phyloP scores from a whole-genome alignment of 2,888 invertebrate species.

The Eumerus sabulonum region DNA sequence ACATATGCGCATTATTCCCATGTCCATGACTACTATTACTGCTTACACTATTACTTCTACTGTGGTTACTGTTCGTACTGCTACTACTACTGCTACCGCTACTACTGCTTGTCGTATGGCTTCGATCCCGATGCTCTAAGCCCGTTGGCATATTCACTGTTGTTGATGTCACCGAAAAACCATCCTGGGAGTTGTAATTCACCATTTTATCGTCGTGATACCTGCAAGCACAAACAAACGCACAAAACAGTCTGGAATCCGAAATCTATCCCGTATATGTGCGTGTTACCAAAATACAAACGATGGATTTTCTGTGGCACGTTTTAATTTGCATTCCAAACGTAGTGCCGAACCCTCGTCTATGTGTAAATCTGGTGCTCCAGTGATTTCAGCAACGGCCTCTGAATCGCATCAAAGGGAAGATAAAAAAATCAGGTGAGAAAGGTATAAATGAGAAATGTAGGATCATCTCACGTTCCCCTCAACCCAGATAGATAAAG shows the following conservation, averaged over 20 bases:
- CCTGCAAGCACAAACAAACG: slow-evolving; percentile 78
- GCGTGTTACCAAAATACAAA: slow-evolving; percentile 78
- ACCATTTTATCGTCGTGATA: slow-evolving; percentile 92
- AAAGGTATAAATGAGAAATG: slow-evolving; percentile 51
- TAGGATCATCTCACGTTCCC: background rate
- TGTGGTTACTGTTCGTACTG: slow-evolving; percentile 56
- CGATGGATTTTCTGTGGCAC: slow-evolving; percentile 78
- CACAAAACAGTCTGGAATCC: no score
- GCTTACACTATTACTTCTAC: slow-evolving; percentile 67
- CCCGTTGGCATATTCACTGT: slow-evolving; percentile 71
- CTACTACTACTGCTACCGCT: slow-evolving; percentile 77
- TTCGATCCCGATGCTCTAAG: slow-evolving; percentile 64
- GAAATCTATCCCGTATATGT: background rate
- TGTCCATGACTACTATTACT: slow-evolving; percentile 62
- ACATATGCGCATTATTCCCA: slow-evolving; percentile 57
- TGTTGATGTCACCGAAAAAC: slow-evolving; percentile 78
- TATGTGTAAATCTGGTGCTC: slow-evolving; percentile 78
- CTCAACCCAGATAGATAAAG: slow-evolving; percentile 25
- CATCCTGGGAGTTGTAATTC: slow-evolving; percentile 88
- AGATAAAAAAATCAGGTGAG: slow-evolving; percentile 21
- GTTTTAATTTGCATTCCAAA: slow-evolving; percentile 78
- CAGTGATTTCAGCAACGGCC: slow-evolving; percentile 78
- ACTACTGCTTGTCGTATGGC: slow-evolving; percentile 77
- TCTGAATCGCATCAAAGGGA: slow-evolving; percentile 71
- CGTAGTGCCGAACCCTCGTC: slow-evolving; percentile 78